A percentile compares a stretch with the other conserved stretches of the same genome.
These are phyloP conservation scores for Candoia aspera DNA, from an alignment of 2,113 vertebrate genomes.

Conservation along the genomic window DNA sequence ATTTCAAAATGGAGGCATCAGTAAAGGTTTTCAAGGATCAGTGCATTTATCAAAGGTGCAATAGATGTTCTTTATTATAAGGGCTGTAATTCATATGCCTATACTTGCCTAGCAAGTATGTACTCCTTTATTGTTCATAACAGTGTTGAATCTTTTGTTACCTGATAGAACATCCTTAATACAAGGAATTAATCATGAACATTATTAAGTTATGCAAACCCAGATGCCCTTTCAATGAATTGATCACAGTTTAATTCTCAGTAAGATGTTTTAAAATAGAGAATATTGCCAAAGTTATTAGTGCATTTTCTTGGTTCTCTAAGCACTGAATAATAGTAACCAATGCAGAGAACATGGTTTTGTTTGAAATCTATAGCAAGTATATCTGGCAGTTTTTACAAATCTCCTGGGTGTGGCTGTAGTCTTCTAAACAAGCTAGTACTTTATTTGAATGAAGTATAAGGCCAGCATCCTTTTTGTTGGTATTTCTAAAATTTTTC, in stretches of 20 bases:
- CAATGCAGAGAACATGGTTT: not conserved
- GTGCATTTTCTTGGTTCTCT: not conserved
- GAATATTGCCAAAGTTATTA: not conserved
- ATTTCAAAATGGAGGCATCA: conserved; percentile 45
- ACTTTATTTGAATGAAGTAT: not conserved
- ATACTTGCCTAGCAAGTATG: conserved; percentile 50
- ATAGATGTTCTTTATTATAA: conserved; percentile 51
- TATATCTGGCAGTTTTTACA: not conserved
- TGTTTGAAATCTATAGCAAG: not conserved
- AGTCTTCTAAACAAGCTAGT: not conserved
- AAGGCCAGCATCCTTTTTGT: not conserved
- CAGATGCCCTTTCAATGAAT: conserved; percentile 6
- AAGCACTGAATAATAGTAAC: not conserved
- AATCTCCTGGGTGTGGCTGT: not conserved
- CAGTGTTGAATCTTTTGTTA: conserved; percentile 43
- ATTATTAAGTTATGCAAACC: conserved; percentile 44
- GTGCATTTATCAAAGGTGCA: conserved; percentile 59
- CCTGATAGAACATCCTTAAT: conserved; percentile 46
- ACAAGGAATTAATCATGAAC: conserved; percentile 44
- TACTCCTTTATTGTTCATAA: not conserved
- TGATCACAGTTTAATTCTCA: conserved; percentile 16
- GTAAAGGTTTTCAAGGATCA: conserved; percentile 31
- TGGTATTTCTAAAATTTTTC: not conserved
- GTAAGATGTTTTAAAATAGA: not conserved
- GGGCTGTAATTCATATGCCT: conserved; percentile 44